Evolutionary conservation across 2,797 vertebrate species (phyloP), one percentile per base, ranked within the genome.

Genomic region (Tragopan temminckii): DNA sequence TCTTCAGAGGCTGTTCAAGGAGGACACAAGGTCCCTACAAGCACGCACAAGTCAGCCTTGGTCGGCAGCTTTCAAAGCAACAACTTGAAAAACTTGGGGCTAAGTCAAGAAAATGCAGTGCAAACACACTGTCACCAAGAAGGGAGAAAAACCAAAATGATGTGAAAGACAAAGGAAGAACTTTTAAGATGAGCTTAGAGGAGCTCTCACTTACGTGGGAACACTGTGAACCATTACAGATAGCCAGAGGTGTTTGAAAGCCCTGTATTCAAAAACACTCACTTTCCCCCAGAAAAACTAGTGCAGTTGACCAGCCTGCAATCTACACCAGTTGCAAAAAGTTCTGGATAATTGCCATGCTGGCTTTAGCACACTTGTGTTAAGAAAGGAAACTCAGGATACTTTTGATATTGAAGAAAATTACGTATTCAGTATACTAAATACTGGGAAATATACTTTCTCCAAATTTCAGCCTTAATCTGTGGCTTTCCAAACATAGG

Each of bases 391-490:
- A 31, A 42, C 27, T 21, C 19, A 10, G 61, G 19, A 35, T 58
- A 35, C 13, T 58, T 35, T 24, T 24, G n/a, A 63, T 20, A n/a
- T 31, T 63, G 38, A 63, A 63, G 61, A 13, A 14, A 42, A 63
- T 63, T 31, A 42, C 19, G 11, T 42, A 62, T 40, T 62, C 59
- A 31, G 38, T 42, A 29, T 42, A 31, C 38, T 42, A 42, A 42
- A 63, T 42, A 18, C 17, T 9, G 61, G 61, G 18, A 42, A 63
- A 20, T 42, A 31, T 42, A 69, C 13, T 50, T 76, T 75, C 69
- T 94, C 24, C 67, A 83, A 80, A 93, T 68, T 85, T 80, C 50
- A 74, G 35, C 25, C 58, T 94, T 89, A 33, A 57, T 64, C 57
- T 18, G 42, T 55, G 33, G 38, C n/a, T 71, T 85, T 84, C 33